phyloP scores from a whole-genome alignment of 1,140 invertebrate genomes.

The Chrysopa pallens region DNA sequence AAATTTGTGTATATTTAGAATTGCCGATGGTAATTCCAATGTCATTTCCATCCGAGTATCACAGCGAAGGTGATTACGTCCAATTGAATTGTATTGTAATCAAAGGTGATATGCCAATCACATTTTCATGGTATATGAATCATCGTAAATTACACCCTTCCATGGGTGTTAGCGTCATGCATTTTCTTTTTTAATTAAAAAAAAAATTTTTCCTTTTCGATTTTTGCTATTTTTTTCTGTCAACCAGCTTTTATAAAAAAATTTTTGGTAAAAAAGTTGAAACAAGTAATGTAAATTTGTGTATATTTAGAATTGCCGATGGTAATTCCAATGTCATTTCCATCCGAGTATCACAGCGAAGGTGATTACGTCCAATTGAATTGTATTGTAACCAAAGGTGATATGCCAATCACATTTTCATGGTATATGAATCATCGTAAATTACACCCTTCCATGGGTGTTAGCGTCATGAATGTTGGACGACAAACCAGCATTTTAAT shows the following conservation, averaged over 20 bases:
- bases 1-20: conserved; percentile 4
- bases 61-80: conserved; percentile 21
- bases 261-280: too few relatives aligned
- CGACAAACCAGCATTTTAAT: conserved; percentile 32
- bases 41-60: conserved; percentile 12
- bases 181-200: too few relatives aligned
- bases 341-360: conserved; percentile 12
- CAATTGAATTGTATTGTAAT: conserved; percentile 36
- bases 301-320: conserved; percentile 8
- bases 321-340: conserved; percentile 11
- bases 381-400: conserved; percentile 46
- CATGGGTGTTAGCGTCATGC: conserved; percentile 26
- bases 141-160: conserved; percentile 23
- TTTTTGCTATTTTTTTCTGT: too few relatives aligned
- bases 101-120: conserved; percentile 47
- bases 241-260: too few relatives aligned
- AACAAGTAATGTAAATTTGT: too few relatives aligned
- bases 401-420: conserved; percentile 39
- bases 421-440: conserved; percentile 35
- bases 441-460: conserved; percentile 23
- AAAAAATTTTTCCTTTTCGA: too few relatives aligned
- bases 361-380: conserved; percentile 25
- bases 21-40: conserved; percentile 10
- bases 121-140: conserved; percentile 38
- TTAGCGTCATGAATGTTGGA: conserved; percentile 28